phyloP scores from a whole-genome alignment of 2,797 vertebrate species.

The Alfaro cultratus region DNA sequence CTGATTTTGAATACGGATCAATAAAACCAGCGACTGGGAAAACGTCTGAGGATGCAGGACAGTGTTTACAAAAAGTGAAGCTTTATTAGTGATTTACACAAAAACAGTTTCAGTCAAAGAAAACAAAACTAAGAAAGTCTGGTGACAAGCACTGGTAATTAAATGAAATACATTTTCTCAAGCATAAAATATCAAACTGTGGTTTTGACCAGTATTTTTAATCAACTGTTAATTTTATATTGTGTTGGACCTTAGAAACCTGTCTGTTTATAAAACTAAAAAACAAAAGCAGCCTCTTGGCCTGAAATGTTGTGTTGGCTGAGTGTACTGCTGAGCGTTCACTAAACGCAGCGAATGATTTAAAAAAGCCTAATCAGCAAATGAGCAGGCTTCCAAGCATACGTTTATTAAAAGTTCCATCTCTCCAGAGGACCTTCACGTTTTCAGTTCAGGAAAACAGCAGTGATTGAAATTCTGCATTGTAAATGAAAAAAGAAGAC shows the following conservation, averaged over 20 bases:
- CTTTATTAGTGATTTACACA: neutral
- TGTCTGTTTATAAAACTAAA: neutral
- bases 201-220: neutral
- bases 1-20: neutral
- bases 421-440: neutral
- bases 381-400: slow-evolving; percentile 1
- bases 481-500: neutral
- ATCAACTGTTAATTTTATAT: neutral
- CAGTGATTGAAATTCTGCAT: neutral
- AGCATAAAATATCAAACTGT: neutral
- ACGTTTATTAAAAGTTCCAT: slow-evolving; percentile 12
- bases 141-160: neutral
- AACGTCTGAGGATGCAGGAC: neutral
- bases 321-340: slow-evolving; percentile 17
- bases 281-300: neutral
- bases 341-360: slow-evolving; percentile 17
- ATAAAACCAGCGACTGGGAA: neutral
- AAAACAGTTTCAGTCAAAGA: neutral
- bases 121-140: slow-evolving; percentile 2
- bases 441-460: slow-evolving; percentile 4
- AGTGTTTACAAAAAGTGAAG: neutral
- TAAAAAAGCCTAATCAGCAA: slow-evolving; percentile 20
- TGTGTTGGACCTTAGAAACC: neutral
- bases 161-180: neutral
- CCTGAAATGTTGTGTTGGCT: slow-evolving; percentile 9